Base-by-base conservation (phyloP, 2,888 invertebrate genomes). In the Tipula unca region DNA sequence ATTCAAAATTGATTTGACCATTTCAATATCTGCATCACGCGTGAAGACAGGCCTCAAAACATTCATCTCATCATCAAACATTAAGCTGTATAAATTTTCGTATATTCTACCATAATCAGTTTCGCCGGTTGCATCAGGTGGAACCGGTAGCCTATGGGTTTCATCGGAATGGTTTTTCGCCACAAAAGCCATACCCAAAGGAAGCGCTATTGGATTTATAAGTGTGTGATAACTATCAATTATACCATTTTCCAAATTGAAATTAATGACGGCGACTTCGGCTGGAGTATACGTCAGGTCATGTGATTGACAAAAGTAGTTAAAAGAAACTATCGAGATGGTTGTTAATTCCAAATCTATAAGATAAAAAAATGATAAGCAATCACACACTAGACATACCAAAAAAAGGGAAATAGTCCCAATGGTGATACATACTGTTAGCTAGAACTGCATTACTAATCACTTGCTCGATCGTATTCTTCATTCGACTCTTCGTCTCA, bases 261-360 rank as follows among this genome's bases (percentile, higher is more conserved):
- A 91, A 86, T 90, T 89, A 2, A 88, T 88, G 0, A 92, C 85
- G 0, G 90, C 91, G 85, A 91, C 88, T 88, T 92, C 92, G 14
- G 91, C 91, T 1, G 92, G 92, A 85, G 88, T 88, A 87, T 89
- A 91, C 8, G n/a, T 42, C 5, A 20, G 1, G 13, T 54, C 20
- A 36, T 17, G 1, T 10, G 82, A 35, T 42, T 86, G 85, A 84
- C 69, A 85, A 42, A 86, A 86, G 20, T 85, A 86, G 69, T 86
- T 86, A 0, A 92, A 90, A 86, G 92, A 92, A 86, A 92, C 91
- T 0, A 92, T 0, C 39, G 89, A 92, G 1, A 92, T 89, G 82
- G 90, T 89, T 85, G 90, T 89, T 0, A 89, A 88, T 0, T 89
- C 82, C 8, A 83, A 8, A 85, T 48, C 85, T 85, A 32, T 1